Percentiles rank a stretch among this genome's conserved stretches.
Conservation (phyloP, 1,140 invertebrate genomes). For the Carposina sasakii region DNA sequence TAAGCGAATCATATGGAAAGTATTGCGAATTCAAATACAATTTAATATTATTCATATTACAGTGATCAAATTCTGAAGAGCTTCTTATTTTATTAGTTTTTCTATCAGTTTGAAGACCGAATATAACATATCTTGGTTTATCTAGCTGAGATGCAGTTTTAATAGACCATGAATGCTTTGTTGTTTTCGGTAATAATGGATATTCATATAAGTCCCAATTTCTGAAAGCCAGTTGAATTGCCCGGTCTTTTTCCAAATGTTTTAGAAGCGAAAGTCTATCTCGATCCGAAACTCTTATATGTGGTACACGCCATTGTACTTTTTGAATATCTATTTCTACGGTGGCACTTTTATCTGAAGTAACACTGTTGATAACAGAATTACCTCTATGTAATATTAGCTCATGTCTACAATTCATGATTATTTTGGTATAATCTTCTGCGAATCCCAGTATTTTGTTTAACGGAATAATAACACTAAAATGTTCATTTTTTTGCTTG, state of each 20-base stretch:
- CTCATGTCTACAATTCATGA: slow-evolving; percentile 63
- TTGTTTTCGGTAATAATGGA: slow-evolving; percentile 32
- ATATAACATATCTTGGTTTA: slow-evolving; percentile 32
- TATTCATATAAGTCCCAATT: slow-evolving; percentile 52
- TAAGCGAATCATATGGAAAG: slow-evolving; percentile 14
- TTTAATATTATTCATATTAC: slow-evolving; percentile 10
- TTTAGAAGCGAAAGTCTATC: slow-evolving; percentile 22
- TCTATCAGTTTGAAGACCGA: slow-evolving; percentile 12
- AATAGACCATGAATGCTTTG: slow-evolving; percentile 34
- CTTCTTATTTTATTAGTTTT: slow-evolving; percentile 11
- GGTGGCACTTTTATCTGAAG: not conserved
- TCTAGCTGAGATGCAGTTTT: slow-evolving; percentile 34
- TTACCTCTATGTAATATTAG: slow-evolving; percentile 50
- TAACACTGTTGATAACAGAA: slow-evolving; percentile 27
- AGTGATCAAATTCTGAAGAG: slow-evolving; percentile 11
- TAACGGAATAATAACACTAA: slow-evolving; percentile 52
- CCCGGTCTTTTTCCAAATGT: slow-evolving; percentile 24
- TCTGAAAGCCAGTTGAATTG: slow-evolving; percentile 36
- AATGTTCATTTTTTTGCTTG: slow-evolving; percentile 23
- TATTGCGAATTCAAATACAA: slow-evolving; percentile 15
- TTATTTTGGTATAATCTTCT: slow-evolving; percentile 64
- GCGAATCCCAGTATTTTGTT: slow-evolving; percentile 54
- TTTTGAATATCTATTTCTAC: slow-evolving; percentile 11
- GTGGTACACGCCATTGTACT: slow-evolving; percentile 23
- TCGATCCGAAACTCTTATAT: slow-evolving; percentile 26